Conservation (phyloP, 2,113 vertebrate species). For the Saimiri boliviensis region DNA sequence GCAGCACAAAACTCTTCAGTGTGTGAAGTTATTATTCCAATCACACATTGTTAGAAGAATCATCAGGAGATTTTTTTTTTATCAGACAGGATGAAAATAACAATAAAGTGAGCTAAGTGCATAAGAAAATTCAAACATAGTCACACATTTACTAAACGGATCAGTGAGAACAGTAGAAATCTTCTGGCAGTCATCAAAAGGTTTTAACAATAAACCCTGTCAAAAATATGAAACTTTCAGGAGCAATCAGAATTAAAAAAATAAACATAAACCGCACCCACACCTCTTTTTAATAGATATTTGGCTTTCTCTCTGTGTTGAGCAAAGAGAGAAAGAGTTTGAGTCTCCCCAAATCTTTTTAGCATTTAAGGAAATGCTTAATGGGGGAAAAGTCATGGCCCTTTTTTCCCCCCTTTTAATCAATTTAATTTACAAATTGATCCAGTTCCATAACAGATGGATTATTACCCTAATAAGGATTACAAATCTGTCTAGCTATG, state of each 20-base stretch:
- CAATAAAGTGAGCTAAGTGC: conserved; percentile 70
- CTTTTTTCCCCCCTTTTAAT: conserved; percentile 57
- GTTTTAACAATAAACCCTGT: conserved; percentile 31
- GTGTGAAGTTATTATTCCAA: conserved; percentile 83
- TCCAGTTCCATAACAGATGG: conserved; percentile 56
- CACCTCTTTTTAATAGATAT: background rate
- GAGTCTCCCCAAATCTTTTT: conserved; percentile 31
- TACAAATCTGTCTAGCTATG: conserved; percentile 61
- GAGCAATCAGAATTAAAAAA: background rate
- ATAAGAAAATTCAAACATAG: conserved; percentile 64
- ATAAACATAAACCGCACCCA: background rate
- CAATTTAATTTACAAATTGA: conserved; percentile 75
- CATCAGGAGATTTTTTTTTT: conserved; percentile 80
- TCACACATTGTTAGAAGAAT: conserved; percentile 82
- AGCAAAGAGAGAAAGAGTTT: background rate
- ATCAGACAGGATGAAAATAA: conserved; percentile 78
- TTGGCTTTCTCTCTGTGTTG: background rate
- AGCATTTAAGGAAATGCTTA: conserved; percentile 65
- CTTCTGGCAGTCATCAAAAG: conserved; percentile 22
- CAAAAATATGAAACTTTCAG: conserved; percentile 42
- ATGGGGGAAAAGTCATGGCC: conserved; percentile 20
- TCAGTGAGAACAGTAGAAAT: conserved; percentile 58
- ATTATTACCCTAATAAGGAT: conserved; percentile 70
- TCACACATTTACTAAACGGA: conserved; percentile 41
- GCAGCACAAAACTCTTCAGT: conserved; percentile 80